Conservation (phyloP, 2,888 invertebrate genomes). For the Omphaloscelis lunosa region DNA sequence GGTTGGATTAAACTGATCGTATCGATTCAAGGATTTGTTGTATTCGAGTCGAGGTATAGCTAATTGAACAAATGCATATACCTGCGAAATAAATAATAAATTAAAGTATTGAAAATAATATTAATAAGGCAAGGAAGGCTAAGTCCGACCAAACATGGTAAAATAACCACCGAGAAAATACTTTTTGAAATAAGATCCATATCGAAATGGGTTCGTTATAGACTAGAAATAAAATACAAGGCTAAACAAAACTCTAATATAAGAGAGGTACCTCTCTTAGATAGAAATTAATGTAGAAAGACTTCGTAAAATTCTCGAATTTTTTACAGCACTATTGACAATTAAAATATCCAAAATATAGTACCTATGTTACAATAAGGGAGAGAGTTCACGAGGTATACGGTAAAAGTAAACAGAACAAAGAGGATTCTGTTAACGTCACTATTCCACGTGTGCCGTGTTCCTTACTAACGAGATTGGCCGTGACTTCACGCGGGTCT, state of each 20-base stretch:
- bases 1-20: constrained; percentile 26
- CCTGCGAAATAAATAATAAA: neutral
- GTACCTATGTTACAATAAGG: neutral
- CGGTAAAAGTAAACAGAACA: constrained; percentile 54
- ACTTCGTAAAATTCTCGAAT: neutral
- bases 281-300: neutral
- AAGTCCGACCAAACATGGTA: neutral
- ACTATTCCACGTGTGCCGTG: constrained; percentile 66
- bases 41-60: neutral
- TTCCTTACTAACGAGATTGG: constrained; percentile 80
- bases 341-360: neutral
- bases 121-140: neutral
- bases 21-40: constrained; percentile 35
- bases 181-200: neutral
- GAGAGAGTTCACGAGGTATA: constrained; percentile 13
- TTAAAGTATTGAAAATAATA: neutral
- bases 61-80: constrained; percentile 1
- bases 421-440: constrained; percentile 74
- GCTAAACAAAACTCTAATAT: neutral
- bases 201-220: neutral
- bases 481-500: constrained; percentile 71
- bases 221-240: neutral
- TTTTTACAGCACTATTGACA: neutral
- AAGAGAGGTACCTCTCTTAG: neutral
- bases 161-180: neutral